A percentile compares a stretch with the other conserved stretches of the same genome.
These are phyloP conservation scores for Anthonomus grandis DNA, from an alignment of 1,140 invertebrate species.

Conservation along the genomic window DNA sequence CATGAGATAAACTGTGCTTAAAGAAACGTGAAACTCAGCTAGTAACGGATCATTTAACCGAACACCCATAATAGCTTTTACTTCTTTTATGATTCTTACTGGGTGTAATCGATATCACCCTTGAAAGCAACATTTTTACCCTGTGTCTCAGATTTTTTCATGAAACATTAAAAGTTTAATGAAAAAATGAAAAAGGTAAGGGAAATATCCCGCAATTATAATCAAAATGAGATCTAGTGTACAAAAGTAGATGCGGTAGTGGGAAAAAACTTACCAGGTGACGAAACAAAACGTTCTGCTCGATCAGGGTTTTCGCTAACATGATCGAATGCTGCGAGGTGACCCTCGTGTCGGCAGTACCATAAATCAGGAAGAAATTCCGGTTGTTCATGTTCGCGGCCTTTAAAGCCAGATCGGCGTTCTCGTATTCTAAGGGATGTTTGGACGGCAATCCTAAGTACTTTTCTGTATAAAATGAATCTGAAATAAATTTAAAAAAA, in stretches of 20 bases:
- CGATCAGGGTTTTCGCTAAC: conserved; percentile 71
- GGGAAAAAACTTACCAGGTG: conserved; percentile 62
- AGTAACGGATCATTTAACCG: too few species aligned
- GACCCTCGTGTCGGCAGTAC: conserved; percentile 75
- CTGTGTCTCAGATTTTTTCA: too few species aligned
- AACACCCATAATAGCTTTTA: too few species aligned
- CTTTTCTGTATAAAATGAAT: conserved; percentile 80
- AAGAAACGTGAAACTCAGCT: too few species aligned
- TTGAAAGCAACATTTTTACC: too few species aligned
- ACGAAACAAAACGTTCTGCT: conserved; percentile 70
- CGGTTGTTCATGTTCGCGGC: conserved; percentile 62
- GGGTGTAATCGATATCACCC: too few species aligned
- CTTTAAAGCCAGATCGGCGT: conserved; percentile 67
- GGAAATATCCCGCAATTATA: too few species aligned
- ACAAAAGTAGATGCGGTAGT: not conserved
- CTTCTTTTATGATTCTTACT: too few species aligned
- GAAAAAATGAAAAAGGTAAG: too few species aligned
- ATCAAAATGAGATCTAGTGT: not conserved
- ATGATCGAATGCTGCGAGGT: conserved; percentile 82
- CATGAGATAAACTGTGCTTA: too few species aligned
- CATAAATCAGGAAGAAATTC: conserved; percentile 69
- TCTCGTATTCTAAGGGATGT: conserved; percentile 67
- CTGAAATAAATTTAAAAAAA: conserved; percentile 50
- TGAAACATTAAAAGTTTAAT: too few species aligned
- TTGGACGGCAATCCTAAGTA: conserved; percentile 69